Evolutionary conservation across 2,888 invertebrate genomes (phyloP).

Genomic region (Meiosimyza decipiens): DNA sequence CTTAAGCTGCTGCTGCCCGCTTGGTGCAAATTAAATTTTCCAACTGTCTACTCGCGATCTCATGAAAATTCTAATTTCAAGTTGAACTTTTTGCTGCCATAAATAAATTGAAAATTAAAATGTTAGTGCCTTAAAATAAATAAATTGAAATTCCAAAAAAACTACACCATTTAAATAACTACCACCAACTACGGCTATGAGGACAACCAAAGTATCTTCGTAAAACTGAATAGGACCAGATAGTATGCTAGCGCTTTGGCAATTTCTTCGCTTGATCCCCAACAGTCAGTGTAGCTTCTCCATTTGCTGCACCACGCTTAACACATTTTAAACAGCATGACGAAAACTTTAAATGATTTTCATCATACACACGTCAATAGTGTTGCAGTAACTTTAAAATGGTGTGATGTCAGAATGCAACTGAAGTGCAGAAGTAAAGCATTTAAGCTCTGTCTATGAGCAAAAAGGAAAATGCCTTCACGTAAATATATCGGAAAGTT

Average conservation of each 20-base stretch:
- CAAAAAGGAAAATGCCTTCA: constrained; percentile 35
- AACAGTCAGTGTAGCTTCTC: constrained; percentile 20
- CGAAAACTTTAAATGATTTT: constrained; percentile 49
- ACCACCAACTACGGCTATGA: not conserved
- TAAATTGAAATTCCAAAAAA: too few species aligned
- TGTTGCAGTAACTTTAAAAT: too few species aligned
- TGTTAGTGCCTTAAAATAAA: too few species aligned
- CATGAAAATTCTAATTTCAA: too few species aligned
- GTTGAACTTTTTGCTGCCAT: too few species aligned
- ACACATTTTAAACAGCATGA: constrained; percentile 45
- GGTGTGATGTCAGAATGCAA: constrained; percentile 28
- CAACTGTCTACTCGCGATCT: constrained; percentile 6
- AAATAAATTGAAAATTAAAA: too few species aligned
- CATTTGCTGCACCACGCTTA: not conserved
- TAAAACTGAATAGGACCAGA: not conserved
- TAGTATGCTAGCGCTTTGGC: not conserved
- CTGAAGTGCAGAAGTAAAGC: constrained; percentile 41
- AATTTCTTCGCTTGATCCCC: constrained; percentile 29
- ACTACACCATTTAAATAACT: too few species aligned
- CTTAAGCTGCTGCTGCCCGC: constrained; percentile 8
- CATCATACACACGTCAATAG: constrained; percentile 23
- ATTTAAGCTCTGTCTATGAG: constrained; percentile 26
- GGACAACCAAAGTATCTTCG: not conserved
- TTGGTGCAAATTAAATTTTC: constrained; percentile 37
- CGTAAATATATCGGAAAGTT: constrained; percentile 30